Conservation (phyloP, 2,113 vertebrate genomes). For the Anarrhichthys ocellatus region DNA sequence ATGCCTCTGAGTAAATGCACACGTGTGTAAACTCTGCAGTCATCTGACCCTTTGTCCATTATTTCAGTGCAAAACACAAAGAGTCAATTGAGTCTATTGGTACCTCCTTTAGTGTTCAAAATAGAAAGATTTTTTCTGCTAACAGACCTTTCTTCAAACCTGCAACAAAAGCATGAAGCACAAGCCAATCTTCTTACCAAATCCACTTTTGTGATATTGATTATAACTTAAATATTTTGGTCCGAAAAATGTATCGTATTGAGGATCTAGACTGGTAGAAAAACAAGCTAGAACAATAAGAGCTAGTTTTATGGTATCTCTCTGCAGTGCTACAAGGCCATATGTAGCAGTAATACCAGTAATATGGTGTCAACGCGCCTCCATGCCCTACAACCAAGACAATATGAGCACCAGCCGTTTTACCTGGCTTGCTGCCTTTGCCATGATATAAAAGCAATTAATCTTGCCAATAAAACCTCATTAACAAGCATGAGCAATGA, state of each 20-base stretch:
- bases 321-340: constrained; percentile 49
- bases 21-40: constrained; percentile 55
- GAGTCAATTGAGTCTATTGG: constrained; percentile 52
- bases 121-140: constrained; percentile 22
- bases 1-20: constrained; percentile 56
- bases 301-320: constrained; percentile 23
- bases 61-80: constrained; percentile 59
- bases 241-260: constrained; percentile 21
- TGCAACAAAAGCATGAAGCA: constrained; percentile 19
- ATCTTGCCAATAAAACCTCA: constrained; percentile 81
- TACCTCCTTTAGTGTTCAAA: constrained; percentile 48
- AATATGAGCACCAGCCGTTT: constrained; percentile 82
- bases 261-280: constrained; percentile 24
- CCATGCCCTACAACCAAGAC: constrained; percentile 67
- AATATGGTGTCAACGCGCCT: constrained; percentile 70
- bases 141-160: constrained; percentile 35
- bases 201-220: constrained; percentile 36
- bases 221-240: constrained; percentile 24
- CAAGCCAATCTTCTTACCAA: constrained; percentile 26
- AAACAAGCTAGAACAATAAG: constrained; percentile 15
- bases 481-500: constrained; percentile 76
- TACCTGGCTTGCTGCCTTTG: constrained; percentile 76
- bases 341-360: constrained; percentile 60
- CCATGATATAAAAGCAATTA: constrained; percentile 80
- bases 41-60: constrained; percentile 65